A percentile compares a stretch with the other conserved stretches of the same genome.
phyloP scores from a whole-genome alignment of 1,140 invertebrate species.

The Leptonema lineaticorne region DNA sequence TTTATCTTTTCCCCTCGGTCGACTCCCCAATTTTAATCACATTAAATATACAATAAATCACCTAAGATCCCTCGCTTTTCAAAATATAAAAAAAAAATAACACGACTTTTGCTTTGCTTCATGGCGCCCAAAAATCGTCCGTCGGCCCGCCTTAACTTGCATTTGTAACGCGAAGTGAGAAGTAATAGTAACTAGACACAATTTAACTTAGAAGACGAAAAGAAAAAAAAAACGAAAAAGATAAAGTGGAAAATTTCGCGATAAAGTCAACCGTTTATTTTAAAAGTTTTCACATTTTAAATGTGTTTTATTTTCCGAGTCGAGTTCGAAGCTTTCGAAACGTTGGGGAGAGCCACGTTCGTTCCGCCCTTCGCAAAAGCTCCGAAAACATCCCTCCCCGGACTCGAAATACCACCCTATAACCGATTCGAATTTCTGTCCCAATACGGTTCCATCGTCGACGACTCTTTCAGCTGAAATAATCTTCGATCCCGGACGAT shows the following conservation, averaged over 20 bases:
- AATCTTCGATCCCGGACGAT: constrained; percentile 10
- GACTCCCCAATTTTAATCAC: constrained; percentile 28
- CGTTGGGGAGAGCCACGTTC: no score
- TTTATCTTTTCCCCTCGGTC: constrained; percentile 7
- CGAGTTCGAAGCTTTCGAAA: not conserved
- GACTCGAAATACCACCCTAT: no score
- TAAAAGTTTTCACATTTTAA: constrained; percentile 31
- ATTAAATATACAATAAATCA: constrained; percentile 32
- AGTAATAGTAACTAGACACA: constrained; percentile 33
- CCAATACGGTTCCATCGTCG: no score
- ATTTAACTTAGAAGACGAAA: constrained; percentile 13
- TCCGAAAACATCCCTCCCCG: no score
- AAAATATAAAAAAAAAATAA: not conserved
- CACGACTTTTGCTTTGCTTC: no score
- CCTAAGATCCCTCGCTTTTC: constrained; percentile 3
- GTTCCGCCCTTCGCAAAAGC: not conserved
- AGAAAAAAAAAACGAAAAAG: not conserved
- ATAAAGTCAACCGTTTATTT: constrained; percentile 30
- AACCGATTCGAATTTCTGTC: no score
- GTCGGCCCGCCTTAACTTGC: constrained; percentile 6
- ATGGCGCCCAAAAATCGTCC: no score
- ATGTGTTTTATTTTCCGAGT: constrained; percentile 20
- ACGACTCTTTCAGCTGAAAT: constrained; percentile 1
- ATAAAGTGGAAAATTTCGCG: constrained; percentile 30
- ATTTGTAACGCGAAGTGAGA: constrained; percentile 30